phyloP scores from a whole-genome alignment of 2,797 vertebrate species.

The Enteromius argenteus region DNA sequence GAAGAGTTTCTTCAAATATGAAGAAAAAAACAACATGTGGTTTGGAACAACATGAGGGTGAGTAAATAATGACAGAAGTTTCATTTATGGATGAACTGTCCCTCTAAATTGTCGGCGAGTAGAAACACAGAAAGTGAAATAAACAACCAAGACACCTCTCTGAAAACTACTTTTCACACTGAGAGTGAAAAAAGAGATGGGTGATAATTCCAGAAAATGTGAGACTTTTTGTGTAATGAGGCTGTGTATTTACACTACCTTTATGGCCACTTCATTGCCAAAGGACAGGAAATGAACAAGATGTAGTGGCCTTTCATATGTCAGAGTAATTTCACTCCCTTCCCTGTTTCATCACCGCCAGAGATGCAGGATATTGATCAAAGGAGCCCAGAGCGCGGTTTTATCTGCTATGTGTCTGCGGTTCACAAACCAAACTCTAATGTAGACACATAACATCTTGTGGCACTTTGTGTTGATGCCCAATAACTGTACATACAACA shows the following conservation, averaged over 20 bases:
- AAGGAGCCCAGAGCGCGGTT: constrained; percentile 11
- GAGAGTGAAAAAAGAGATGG: constrained; percentile 10
- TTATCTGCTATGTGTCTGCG: constrained; percentile 26
- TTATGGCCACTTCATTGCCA: constrained; percentile 30
- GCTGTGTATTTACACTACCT: constrained; percentile 33
- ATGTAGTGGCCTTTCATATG: constrained; percentile 45
- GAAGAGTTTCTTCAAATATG: background rate
- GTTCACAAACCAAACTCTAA: constrained; percentile 7
- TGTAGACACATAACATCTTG: constrained; percentile 26
- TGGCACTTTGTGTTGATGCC: constrained; percentile 14
- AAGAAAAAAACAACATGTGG: background rate
- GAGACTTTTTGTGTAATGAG: constrained; percentile 29
- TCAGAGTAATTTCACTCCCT: constrained; percentile 35
- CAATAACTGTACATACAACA: constrained; percentile 3
- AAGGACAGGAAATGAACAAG: constrained; percentile 39
- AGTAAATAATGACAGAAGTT: constrained; percentile 13
- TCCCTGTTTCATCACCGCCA: constrained; percentile 29
- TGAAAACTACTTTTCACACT: constrained; percentile 17
- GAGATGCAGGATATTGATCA: constrained; percentile 39
- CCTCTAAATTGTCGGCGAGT: background rate
- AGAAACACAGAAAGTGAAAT: background rate
- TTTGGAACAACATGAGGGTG: background rate
- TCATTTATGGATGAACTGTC: constrained; percentile 18
- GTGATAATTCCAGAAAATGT: constrained; percentile 36
- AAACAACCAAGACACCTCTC: constrained; percentile 9